Conservation (phyloP, 2,113 vertebrate species). For the Polypterus bichir region DNA sequence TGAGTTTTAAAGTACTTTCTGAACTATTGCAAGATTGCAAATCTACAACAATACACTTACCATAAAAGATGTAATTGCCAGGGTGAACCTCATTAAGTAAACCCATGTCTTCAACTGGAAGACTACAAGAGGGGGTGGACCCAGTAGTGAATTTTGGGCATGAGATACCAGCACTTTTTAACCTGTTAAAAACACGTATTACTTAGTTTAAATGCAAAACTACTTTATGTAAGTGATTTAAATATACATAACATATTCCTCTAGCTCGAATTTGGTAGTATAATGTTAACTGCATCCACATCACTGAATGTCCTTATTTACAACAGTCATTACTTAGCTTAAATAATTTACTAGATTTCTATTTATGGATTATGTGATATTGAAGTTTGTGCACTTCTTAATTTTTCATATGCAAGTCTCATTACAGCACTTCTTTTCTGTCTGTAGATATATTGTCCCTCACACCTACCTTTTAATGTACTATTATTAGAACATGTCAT, state of each 20-base stretch:
- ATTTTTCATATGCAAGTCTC: too few species aligned
- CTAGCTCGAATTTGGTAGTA: not conserved
- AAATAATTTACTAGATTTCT: too few species aligned
- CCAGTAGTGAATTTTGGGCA: constrained; percentile 61
- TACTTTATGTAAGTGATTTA: not conserved
- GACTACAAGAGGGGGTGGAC: constrained; percentile 70
- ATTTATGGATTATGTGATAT: too few species aligned
- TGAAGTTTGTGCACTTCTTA: too few species aligned
- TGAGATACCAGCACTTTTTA: constrained; percentile 43
- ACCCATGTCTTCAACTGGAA: constrained; percentile 59
- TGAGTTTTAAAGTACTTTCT: too few species aligned
- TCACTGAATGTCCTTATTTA: too few species aligned
- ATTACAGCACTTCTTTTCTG: too few species aligned
- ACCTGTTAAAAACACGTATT: constrained; percentile 30
- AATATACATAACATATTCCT: not conserved
- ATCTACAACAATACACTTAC: constrained; percentile 32
- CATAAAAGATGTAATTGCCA: constrained; percentile 68
- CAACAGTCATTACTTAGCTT: too few species aligned
- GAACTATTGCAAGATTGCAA: not conserved
- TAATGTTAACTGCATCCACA: not conserved
- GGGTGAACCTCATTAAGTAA: constrained; percentile 66
- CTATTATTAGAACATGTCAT: too few species aligned
- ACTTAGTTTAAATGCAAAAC: too few species aligned
- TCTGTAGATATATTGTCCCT: too few species aligned
- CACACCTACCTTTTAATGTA: too few species aligned